A percentile compares a stretch with the other conserved stretches of the same genome.
Evolutionary conservation across 1,140 invertebrate genomes (phyloP).

Genomic region (Melanaphis sacchari): DNA sequence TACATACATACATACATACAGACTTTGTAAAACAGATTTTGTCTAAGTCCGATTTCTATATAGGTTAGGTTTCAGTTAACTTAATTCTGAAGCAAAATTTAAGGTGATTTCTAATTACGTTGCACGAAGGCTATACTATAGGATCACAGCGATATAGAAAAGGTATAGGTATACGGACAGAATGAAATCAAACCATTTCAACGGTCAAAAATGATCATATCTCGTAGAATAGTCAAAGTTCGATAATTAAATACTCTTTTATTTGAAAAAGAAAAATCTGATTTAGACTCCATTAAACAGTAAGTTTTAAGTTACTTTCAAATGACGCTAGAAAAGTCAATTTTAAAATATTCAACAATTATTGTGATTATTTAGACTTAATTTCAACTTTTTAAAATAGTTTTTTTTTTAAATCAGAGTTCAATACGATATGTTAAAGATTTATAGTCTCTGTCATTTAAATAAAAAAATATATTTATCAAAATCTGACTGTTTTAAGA

Average conservation of each 20-base stretch:
- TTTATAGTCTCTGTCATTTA: too few species aligned
- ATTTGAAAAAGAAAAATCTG: not conserved
- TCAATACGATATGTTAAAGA: not conserved
- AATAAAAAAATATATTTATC: too few species aligned
- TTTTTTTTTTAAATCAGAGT: not conserved
- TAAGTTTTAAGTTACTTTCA: not conserved
- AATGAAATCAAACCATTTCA: not conserved
- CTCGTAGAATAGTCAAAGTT: not conserved
- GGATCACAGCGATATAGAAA: not conserved
- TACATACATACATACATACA: not conserved
- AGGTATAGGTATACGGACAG: not conserved
- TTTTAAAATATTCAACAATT: not conserved
- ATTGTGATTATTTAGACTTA: not conserved
- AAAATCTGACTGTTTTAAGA: too few species aligned
- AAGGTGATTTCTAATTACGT: too few species aligned
- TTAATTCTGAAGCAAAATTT: too few species aligned
- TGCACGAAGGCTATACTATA: not conserved
- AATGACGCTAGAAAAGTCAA: not conserved
- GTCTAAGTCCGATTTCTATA: too few species aligned
- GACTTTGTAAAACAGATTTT: not conserved
- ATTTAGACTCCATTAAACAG: not conserved
- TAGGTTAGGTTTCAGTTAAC: too few species aligned
- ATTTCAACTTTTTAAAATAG: not conserved
- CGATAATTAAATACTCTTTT: not conserved
- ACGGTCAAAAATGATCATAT: not conserved